These are phyloP conservation scores for Anguilla marmorata DNA, from an alignment of 2,797 vertebrate species.

Conservation along the genomic window DNA sequence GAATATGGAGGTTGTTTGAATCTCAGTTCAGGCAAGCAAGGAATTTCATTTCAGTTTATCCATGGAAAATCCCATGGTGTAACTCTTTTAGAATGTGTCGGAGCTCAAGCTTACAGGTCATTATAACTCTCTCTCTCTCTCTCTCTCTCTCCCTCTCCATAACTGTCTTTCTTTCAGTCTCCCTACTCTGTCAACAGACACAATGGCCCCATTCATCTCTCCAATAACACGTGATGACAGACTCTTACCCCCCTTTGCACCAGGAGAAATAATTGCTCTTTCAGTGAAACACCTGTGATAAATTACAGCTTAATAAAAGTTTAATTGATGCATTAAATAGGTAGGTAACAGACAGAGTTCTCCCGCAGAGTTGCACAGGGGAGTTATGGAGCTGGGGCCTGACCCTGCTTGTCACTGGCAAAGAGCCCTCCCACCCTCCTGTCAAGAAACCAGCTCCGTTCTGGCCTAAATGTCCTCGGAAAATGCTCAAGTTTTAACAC, in stretches of 20 bases:
- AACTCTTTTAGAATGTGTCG: not conserved
- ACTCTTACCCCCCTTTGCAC: not conserved
- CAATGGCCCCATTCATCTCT: conserved; percentile 25
- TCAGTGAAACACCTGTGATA: conserved; percentile 25
- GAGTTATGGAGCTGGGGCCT: not conserved
- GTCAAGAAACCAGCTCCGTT: not conserved
- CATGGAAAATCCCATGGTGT: not conserved
- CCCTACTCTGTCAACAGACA: not conserved
- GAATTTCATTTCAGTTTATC: not conserved
- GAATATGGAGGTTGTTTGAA: not conserved
- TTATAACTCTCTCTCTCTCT: not conserved
- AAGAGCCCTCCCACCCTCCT: not conserved
- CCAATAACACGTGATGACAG: conserved; percentile 32
- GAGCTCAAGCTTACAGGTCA: not conserved
- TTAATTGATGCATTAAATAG: conserved; percentile 17
- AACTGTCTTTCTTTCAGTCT: not conserved
- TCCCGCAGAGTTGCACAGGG: not conserved
- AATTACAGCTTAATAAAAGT: conserved; percentile 22
- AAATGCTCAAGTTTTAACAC: not conserved
- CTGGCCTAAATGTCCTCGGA: not conserved
- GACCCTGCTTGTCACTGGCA: not conserved
- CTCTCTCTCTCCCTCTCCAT: not conserved
- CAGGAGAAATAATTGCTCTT: conserved; percentile 20
- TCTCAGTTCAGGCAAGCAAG: not conserved
- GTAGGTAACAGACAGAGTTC: conserved; percentile 20